Evolutionary conservation across 2,113 vertebrate species (phyloP).

Genomic region (Xiphophorus maculatus): DNA sequence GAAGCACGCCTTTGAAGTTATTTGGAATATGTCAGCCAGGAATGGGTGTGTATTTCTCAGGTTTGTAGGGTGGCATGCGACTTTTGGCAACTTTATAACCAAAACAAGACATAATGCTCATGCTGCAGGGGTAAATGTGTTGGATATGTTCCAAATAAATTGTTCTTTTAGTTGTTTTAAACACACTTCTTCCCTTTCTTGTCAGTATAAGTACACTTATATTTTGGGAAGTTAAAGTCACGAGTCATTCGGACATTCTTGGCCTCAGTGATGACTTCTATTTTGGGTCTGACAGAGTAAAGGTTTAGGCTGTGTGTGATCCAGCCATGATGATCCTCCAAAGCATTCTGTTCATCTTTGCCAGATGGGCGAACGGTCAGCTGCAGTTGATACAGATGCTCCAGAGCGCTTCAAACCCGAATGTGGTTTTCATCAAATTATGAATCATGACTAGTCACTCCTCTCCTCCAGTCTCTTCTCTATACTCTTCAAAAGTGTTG

Average conservation of each 20-base stretch:
- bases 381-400: slow-evolving; percentile 20
- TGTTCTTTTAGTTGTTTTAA: neutral
- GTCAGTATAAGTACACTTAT: slow-evolving; percentile 30
- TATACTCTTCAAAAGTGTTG: slow-evolving; percentile 33
- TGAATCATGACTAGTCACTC: neutral
- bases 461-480: slow-evolving; percentile 14
- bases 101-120: slow-evolving; percentile 47
- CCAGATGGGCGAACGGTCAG: slow-evolving; percentile 23
- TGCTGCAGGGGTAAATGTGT: slow-evolving; percentile 8
- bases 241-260: slow-evolving; percentile 42
- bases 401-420: slow-evolving; percentile 20
- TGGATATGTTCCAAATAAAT: slow-evolving; percentile 4
- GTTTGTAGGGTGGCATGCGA: slow-evolving; percentile 16
- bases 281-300: slow-evolving; percentile 36
- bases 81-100: slow-evolving; percentile 56
- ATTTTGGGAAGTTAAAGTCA: slow-evolving; percentile 68
- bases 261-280: slow-evolving; percentile 43
- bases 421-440: slow-evolving; percentile 33
- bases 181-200: neutral
- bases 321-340: neutral
- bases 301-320: slow-evolving; percentile 17
- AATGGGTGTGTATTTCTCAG: slow-evolving; percentile 35
- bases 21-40: slow-evolving; percentile 62
- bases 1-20: slow-evolving; percentile 64
- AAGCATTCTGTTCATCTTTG: slow-evolving; percentile 57